Percentiles rank a stretch among this genome's conserved stretches.
phyloP scores from a whole-genome alignment of 2,888 invertebrate species.

The Aphidoletes aphidimyza region DNA sequence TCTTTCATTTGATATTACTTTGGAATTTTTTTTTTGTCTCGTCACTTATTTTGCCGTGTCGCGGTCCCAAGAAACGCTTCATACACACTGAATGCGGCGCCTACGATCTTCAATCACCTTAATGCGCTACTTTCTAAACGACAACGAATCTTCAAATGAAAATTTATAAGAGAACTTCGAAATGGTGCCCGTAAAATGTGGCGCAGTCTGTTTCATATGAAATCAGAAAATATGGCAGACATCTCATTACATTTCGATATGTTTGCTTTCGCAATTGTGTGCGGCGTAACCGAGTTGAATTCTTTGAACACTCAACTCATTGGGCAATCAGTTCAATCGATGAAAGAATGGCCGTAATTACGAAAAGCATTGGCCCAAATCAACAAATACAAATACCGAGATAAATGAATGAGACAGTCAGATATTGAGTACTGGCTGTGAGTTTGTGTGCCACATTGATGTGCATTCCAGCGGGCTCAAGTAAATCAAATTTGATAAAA shows the following conservation, averaged over 20 bases:
- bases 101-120: background rate
- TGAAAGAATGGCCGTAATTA: no score
- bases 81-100: background rate
- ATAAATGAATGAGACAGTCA: no score
- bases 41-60: background rate
- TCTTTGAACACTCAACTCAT: background rate
- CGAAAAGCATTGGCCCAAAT: no score
- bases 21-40: background rate
- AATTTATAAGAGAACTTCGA: conserved; percentile 10
- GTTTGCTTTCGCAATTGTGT: background rate
- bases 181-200: no score
- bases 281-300: no score
- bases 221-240: conserved; percentile 42
- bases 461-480: background rate
- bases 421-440: no score
- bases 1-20: background rate
- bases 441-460: no score
- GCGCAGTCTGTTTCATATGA: no score
- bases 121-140: background rate
- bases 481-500: conserved; percentile 49
- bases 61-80: background rate
- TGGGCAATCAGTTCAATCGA: background rate
- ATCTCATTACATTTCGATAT: background rate
- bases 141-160: background rate
- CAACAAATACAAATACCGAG: no score